Percentiles rank a stretch among this genome's conserved stretches.
Conservation (phyloP, 1,140 invertebrate species). For the Ceratina calcarata region DNA sequence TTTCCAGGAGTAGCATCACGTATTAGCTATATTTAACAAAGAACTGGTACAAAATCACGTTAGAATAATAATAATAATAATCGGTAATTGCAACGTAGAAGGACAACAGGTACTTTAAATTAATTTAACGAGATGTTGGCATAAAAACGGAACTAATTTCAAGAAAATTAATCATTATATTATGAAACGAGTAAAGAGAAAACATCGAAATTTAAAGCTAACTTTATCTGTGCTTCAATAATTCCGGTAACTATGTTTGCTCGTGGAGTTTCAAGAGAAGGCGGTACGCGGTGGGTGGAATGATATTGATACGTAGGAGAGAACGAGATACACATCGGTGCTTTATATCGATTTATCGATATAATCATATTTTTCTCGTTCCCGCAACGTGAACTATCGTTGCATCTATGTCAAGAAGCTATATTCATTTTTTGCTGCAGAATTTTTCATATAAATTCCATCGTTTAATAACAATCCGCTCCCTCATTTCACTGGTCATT, state of each 20-base stretch:
- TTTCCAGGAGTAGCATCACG: no score
- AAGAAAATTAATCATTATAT: no score
- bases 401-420: constrained; percentile 30
- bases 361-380: constrained; percentile 23
- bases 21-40: no score
- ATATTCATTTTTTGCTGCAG: not conserved
- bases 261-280: not conserved
- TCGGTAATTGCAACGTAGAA: no score
- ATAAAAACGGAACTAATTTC: no score
- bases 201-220: not conserved
- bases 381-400: constrained; percentile 28
- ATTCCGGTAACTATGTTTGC: constrained; percentile 27
- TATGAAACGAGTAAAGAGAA: not conserved
- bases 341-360: constrained; percentile 31
- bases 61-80: no score
- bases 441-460: constrained; percentile 33
- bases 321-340: not conserved
- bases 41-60: no score
- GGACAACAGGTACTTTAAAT: no score
- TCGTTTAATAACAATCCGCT: not conserved
- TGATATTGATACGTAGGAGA: constrained; percentile 13
- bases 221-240: not conserved
- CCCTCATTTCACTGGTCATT: not conserved
- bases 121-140: no score
- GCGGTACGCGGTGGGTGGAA: no score